These are phyloP conservation scores for Dipodomys merriami DNA, from an alignment of 2,113 vertebrate genomes.

Conservation along the genomic window DNA sequence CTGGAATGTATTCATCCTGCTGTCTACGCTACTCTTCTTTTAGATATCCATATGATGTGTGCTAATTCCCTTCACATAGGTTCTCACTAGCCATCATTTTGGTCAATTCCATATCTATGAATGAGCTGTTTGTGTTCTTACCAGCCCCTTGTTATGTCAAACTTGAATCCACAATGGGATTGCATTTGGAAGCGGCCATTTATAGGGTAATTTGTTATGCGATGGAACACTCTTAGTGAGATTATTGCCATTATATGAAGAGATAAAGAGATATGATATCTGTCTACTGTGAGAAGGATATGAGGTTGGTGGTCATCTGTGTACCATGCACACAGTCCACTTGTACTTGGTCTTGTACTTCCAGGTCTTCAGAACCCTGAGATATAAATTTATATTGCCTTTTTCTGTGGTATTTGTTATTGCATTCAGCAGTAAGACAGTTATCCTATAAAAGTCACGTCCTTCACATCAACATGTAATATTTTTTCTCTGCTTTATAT, in stretches of 20 bases:
- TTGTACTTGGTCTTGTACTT: neutral
- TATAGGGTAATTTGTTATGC: neutral
- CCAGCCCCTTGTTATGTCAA: neutral
- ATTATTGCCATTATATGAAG: neutral
- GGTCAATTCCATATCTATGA: neutral
- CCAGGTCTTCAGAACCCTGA: neutral
- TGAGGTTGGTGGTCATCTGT: neutral
- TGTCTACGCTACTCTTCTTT: neutral
- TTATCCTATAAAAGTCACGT: neutral
- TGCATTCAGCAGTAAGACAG: neutral
- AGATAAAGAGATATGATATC: neutral
- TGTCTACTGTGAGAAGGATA: neutral
- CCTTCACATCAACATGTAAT: neutral
- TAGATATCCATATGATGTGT: rapidly evolving
- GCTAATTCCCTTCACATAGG: neutral
- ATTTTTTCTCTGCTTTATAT: neutral
- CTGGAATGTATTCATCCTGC: neutral
- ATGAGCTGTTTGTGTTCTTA: neutral
- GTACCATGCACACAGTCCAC: neutral
- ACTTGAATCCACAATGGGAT: neutral
- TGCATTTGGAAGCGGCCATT: neutral
- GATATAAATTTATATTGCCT: neutral
- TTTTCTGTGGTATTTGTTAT: neutral
- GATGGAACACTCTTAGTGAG: neutral
- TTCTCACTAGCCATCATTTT: neutral